Percentiles rank a stretch among this genome's conserved stretches.
These are phyloP conservation scores for Pipistrellus pygmaeus DNA, from an alignment of 2,797 vertebrate genomes.

Conservation along the genomic window DNA sequence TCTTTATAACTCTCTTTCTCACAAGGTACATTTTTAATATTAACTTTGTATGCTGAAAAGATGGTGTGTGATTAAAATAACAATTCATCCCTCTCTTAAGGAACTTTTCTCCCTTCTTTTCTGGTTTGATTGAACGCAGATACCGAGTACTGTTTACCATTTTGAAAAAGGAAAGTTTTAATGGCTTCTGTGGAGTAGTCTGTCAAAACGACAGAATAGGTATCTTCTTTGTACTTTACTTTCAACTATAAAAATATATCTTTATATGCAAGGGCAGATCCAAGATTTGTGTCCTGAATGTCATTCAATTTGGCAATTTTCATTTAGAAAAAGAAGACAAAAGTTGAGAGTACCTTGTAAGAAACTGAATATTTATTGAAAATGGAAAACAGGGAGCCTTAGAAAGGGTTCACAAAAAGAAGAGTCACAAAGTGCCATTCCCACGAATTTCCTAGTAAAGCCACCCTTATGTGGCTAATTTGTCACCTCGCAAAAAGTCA, in stretches of 20 bases:
- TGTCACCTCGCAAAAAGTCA: not conserved
- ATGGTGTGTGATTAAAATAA: not conserved
- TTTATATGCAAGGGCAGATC: not conserved
- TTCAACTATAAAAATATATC: not conserved
- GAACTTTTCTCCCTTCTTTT: not conserved
- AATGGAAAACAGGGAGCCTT: not conserved
- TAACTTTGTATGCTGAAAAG: not conserved
- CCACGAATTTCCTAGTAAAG: not conserved
- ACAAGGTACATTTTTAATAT: not conserved
- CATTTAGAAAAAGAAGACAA: not conserved
- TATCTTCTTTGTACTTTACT: not conserved
- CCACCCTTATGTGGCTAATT: not conserved
- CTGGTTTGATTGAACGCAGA: not conserved
- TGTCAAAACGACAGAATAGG: not conserved
- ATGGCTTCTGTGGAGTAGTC: not conserved
- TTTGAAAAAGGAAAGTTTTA: constrained; percentile 6
- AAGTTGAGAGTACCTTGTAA: not conserved
- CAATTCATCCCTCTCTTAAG: not conserved
- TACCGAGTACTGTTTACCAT: not conserved
- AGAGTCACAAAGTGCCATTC: not conserved
- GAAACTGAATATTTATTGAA: constrained; percentile 30
- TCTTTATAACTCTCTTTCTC: constrained; percentile 12
- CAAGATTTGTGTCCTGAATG: not conserved
- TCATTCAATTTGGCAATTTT: not conserved
- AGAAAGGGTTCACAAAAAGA: not conserved